Base-by-base conservation (phyloP, 2,113 vertebrate genomes). In the Trinectes maculatus region DNA sequence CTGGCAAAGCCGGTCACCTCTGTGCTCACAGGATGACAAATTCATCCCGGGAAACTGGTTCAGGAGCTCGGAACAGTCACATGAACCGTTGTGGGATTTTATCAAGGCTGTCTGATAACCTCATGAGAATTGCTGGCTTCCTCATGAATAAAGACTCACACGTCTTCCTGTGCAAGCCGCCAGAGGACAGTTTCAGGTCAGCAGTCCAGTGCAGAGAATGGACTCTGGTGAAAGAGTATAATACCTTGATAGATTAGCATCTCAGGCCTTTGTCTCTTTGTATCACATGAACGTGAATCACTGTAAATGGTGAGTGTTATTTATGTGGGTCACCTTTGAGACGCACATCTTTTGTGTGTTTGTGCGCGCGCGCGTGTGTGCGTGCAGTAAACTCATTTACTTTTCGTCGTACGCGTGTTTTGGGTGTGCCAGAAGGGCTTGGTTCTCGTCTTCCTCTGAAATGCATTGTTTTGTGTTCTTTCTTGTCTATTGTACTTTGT, bases 391-490 rank as follows among this genome's bases (percentile, higher is more conserved):
- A 69, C 18, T 52, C 28, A 15, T 28, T 19, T 40, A 34, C 36
- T 5, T 78, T 46, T 39, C 12, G 5, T 28, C 6, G 21, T 67
- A 0, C 15, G 2, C 70, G 33, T n/a, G 1, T 77, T 55, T 54
- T 53, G 74, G 85, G 87, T 76, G 85, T 84, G 82, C 22, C 79
- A 5, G 5, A 40, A 77, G 55, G 79, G 67, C 77, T 89, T 74
- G 84, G 58, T 59, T 70, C 25, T 8, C 2, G 2, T 59, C 52
- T 68, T 82, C 65, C 47, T 69, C 60, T 39, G 28, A 15, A 19
- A 3, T 9, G 13, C 52, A 60, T 82, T 66, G 57, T 33, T 59
- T 54, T 61, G 51, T 58, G 10, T 34, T 66, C 16, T 70, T 67
- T 46, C 2, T 56, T 1, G 4, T 47, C 63, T 24, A 13, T 79